These are phyloP conservation scores for Latrodectus geometricus DNA, from an alignment of 1,140 invertebrate genomes.

Conservation along the genomic window DNA sequence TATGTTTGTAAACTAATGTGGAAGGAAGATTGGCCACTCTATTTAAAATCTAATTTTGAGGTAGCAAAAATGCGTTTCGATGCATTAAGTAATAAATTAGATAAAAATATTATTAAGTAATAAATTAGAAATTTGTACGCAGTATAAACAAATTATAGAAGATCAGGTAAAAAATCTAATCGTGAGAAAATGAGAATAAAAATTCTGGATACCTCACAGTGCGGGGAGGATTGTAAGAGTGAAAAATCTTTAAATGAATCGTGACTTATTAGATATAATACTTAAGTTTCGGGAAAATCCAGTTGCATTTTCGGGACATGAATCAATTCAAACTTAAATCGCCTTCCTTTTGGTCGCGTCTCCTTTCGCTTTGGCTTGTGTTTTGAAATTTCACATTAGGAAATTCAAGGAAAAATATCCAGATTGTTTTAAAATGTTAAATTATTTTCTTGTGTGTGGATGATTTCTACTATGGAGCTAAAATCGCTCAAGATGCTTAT, in stretches of 20 bases:
- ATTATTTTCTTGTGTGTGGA: no score
- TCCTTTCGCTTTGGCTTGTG: no score
- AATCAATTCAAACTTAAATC: no score
- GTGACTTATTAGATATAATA: slow-evolving; percentile 30
- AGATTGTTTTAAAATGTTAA: no score
- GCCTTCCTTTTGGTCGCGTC: no score
- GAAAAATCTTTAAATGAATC: not conserved
- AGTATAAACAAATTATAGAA: slow-evolving; percentile 3
- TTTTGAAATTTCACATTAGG: no score
- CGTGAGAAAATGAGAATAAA: not conserved
- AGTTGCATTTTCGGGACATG: no score
- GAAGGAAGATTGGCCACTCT: not conserved
- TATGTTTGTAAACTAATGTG: slow-evolving; percentile 15
- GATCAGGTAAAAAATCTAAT: slow-evolving; percentile 9
- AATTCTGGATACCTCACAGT: slow-evolving; percentile 11
- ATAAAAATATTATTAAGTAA: no score
- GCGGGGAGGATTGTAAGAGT: not conserved
- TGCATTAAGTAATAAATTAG: not conserved
- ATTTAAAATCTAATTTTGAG: not conserved
- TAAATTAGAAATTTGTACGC: not conserved
- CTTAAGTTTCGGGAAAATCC: slow-evolving; percentile 12
- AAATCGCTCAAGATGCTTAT: no score
- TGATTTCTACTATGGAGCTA: no score
- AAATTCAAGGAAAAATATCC: no score
- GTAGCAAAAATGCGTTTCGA: slow-evolving; percentile 1